Conservation (phyloP, 2,888 invertebrate species). For the Aporophyla nigra region DNA sequence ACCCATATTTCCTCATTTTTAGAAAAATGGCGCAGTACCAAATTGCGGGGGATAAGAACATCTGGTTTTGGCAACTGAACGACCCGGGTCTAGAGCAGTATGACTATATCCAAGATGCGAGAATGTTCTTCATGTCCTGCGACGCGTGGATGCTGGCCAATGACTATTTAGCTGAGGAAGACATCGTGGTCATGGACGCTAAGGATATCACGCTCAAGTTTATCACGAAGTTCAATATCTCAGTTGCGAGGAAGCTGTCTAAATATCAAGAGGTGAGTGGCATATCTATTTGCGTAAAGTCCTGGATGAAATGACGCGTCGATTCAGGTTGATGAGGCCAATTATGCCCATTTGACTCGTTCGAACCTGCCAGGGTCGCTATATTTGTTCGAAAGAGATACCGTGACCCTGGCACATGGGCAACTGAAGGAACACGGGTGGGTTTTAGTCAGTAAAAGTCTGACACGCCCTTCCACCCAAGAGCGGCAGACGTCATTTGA, state of each 20-base stretch:
- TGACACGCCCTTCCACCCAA: too few species aligned
- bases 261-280: constrained; percentile 91
- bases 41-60: constrained; percentile 75
- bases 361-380: too few species aligned
- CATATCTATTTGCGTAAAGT: not conserved
- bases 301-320: too few species aligned
- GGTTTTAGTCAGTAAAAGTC: too few species aligned
- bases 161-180: constrained; percentile 74
- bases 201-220: constrained; percentile 84
- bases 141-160: constrained; percentile 81
- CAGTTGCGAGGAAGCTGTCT: constrained; percentile 91
- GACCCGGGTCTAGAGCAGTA: constrained; percentile 85
- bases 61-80: constrained; percentile 87
- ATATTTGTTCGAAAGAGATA: too few species aligned
- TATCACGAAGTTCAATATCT: constrained; percentile 92
- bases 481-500: too few species aligned
- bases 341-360: not conserved
- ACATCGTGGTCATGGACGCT: constrained; percentile 82
- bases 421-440: too few species aligned
- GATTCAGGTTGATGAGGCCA: not conserved
- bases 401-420: too few species aligned
- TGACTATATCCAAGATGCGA: constrained; percentile 81
- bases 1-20: constrained; percentile 58
- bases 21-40: constrained; percentile 81
- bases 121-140: constrained; percentile 78